These are phyloP conservation scores for Synergus itoensis DNA, from an alignment of 2,888 invertebrate genomes.

Conservation along the genomic window DNA sequence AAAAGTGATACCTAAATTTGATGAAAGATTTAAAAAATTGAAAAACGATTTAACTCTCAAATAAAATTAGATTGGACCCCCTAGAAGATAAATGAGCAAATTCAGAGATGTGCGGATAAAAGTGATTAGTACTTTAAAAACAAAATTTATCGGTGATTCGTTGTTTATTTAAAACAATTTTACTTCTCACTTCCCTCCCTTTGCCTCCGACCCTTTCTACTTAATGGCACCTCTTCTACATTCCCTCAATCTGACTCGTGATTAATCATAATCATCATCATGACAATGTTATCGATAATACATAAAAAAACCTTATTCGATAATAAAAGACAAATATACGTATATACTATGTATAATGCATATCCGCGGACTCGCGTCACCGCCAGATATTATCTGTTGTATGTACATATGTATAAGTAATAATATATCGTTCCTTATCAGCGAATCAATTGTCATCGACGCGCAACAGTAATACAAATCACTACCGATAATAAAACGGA, in stretches of 20 bases:
- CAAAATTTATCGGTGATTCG: constrained; percentile 55
- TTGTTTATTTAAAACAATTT: constrained; percentile 59
- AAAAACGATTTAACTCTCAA: not conserved
- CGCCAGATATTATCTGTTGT: constrained; percentile 51
- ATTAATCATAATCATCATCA: constrained; percentile 29
- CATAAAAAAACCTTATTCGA: constrained; percentile 42
- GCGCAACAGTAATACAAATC: constrained; percentile 42
- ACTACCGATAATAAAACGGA: constrained; percentile 41
- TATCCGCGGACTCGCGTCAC: constrained; percentile 32
- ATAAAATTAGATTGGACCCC: not conserved
- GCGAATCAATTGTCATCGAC: constrained; percentile 43
- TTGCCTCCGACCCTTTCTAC: constrained; percentile 22
- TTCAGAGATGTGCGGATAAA: constrained; percentile 64
- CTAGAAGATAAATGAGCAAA: constrained; percentile 61
- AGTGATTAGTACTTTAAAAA: constrained; percentile 35
- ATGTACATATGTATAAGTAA: constrained; percentile 60
- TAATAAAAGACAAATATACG: constrained; percentile 49
- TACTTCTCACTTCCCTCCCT: constrained; percentile 47
- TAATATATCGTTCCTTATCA: constrained; percentile 44
- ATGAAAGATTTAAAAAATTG: constrained; percentile 14
- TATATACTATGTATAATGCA: constrained; percentile 45
- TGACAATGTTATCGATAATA: constrained; percentile 40
- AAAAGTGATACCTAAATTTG: not conserved
- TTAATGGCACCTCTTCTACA: constrained; percentile 46
- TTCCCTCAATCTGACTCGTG: constrained; percentile 46